phyloP scores from a whole-genome alignment of 2,888 invertebrate species.

The Agrotis puta region DNA sequence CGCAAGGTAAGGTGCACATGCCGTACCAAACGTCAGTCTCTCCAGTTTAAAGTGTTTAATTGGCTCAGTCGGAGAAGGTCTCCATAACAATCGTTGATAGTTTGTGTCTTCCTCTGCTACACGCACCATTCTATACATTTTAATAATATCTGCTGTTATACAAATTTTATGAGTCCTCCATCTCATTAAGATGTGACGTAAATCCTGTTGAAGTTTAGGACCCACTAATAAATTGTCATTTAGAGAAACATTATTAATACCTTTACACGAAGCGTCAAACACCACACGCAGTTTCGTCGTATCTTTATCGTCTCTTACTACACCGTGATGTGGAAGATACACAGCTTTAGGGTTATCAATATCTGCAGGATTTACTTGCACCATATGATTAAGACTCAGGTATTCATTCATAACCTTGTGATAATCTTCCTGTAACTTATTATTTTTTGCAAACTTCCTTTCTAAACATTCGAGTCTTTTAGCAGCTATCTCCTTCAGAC shows the following conservation, averaged over 20 bases:
- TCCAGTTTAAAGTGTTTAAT: constrained; percentile 10
- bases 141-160: constrained; percentile 60
- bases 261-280: constrained; percentile 26
- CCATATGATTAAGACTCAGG: neutral
- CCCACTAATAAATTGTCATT: constrained; percentile 62
- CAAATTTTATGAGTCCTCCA: constrained; percentile 61
- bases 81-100: constrained; percentile 28
- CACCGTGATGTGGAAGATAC: neutral
- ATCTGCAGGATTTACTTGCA: neutral
- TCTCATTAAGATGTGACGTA: constrained; percentile 62
- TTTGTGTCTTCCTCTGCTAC: constrained; percentile 6
- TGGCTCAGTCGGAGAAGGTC: neutral
- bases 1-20: constrained; percentile 22
- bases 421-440: neutral
- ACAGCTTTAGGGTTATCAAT: neutral
- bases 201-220: constrained; percentile 56
- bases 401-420: neutral
- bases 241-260: constrained; percentile 42
- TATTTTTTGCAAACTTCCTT: neutral
- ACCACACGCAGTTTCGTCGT: constrained; percentile 2
- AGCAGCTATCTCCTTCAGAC: neutral
- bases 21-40: constrained; percentile 32
- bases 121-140: constrained; percentile 67
- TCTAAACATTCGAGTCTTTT: neutral
- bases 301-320: neutral